phyloP scores from a whole-genome alignment of 2,888 invertebrate species.

The Panzeria rudis region DNA sequence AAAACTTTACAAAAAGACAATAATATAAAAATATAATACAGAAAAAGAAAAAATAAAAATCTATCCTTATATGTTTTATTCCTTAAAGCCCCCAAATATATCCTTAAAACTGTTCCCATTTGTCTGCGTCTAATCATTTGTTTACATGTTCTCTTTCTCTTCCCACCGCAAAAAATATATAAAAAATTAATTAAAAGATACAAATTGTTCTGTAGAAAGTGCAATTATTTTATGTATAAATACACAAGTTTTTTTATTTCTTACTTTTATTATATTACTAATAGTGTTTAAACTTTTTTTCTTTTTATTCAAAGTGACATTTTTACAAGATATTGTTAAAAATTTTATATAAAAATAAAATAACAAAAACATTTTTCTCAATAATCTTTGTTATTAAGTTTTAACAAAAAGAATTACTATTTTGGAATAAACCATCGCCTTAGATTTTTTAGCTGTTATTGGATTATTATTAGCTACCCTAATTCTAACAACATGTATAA shows the following conservation, averaged over 20 bases:
- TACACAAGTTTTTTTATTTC: constrained; percentile 56
- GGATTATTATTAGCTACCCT: no score
- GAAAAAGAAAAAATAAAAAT: constrained; percentile 59
- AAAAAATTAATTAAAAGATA: constrained; percentile 35
- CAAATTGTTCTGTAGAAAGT: constrained; percentile 16
- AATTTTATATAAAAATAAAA: no score
- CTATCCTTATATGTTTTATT: constrained; percentile 71
- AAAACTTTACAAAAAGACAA: constrained; percentile 64
- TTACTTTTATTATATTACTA: background rate
- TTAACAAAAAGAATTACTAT: background rate
- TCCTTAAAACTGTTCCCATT: constrained; percentile 85
- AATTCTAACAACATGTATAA: no score
- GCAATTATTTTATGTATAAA: constrained; percentile 62
- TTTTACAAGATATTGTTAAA: constrained; percentile 48
- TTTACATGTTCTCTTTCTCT: constrained; percentile 80
- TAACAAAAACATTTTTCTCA: constrained; percentile 10
- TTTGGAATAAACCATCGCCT: background rate
- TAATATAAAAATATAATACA: constrained; percentile 74
- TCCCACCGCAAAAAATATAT: constrained; percentile 58
- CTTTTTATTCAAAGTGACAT: constrained; percentile 60
- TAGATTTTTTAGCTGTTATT: no score
- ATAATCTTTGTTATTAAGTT: background rate
- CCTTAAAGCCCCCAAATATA: constrained; percentile 78
- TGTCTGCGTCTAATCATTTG: constrained; percentile 93
- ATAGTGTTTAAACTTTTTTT: constrained; percentile 3